Evolutionary conservation across 1,140 invertebrate genomes (phyloP), one percentile per base, ranked within the genome.

Genomic region (Ruditapes philippinarum): DNA sequence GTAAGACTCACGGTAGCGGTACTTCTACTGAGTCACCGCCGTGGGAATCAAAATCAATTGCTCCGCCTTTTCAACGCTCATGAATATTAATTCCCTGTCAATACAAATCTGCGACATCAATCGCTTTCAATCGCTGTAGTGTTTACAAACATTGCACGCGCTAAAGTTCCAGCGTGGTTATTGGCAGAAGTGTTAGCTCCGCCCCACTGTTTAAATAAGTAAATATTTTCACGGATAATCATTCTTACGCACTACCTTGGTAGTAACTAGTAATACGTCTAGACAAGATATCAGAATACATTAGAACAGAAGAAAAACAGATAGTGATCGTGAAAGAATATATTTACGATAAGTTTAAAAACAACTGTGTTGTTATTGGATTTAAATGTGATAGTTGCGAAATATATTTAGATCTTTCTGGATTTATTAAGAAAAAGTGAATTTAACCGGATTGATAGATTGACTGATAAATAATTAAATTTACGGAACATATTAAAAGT

Each of bases 71-170:
- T 36, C 22, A 11, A 51, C 17, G 42, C 25, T 49, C 14, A 78
- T 78, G 42, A 49, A 49, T 78, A 51, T 54, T 51, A 40, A 78
- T 78, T 4, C 17, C 0, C 25, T 33, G 28, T 31, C 28, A 31
- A 14, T 28, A 31, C 25, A 14, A 28, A 36, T 78, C 22, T 33
- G 45, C 49, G 49, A 51, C 45, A 51, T 78, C 74, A 78, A 78
- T 78, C 74, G 54, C 5, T 14, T 0, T 78, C 74, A 78, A 78
- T 78, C 74, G 54, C 5, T 14, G 0, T 1, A 12, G 31, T 78
- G 45, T 78, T 78, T 78, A 78, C 74, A 51, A 51, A 78, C 74
- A 78, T 17, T 51, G 74, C 74, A 51, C 68, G 68, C 38, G 68
- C 19, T 40, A n/a, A 38, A 28, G n/a, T 78, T 54, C 74, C n/a